Conservation (phyloP, 2,113 vertebrate species). For the Phalacrocorax carbo region DNA sequence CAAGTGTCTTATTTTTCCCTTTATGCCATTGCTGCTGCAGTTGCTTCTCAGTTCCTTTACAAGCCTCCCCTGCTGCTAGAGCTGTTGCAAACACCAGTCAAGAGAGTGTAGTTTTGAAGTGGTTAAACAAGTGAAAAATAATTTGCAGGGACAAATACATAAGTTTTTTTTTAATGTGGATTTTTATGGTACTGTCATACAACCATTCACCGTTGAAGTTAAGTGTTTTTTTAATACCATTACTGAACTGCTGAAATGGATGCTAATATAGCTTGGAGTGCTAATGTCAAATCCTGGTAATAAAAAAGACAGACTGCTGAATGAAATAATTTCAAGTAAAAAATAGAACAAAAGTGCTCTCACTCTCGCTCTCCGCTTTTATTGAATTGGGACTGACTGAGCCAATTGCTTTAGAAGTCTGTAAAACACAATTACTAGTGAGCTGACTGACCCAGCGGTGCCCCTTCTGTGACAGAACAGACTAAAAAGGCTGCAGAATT, state of each 20-base stretch:
- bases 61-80: conserved; percentile 12
- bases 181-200: conserved; percentile 86
- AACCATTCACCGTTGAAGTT: conserved; percentile 84
- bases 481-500: conserved; percentile 70
- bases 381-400: conserved; percentile 86
- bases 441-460: conserved; percentile 78
- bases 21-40: not conserved
- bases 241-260: conserved; percentile 83
- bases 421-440: conserved; percentile 86
- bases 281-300: conserved; percentile 86
- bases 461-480: conserved; percentile 73
- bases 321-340: conserved; percentile 85
- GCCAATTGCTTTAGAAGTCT: conserved; percentile 84
- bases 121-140: conserved; percentile 81
- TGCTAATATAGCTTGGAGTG: conserved; percentile 85
- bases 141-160: conserved; percentile 81
- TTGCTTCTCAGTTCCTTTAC: not conserved
- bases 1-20: not conserved
- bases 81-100: conserved; percentile 36
- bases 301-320: conserved; percentile 89
- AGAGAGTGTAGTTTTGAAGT: conserved; percentile 73
- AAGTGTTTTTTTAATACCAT: conserved; percentile 91
- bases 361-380: conserved; percentile 80
- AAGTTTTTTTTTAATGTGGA: conserved; percentile 79
- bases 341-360: conserved; percentile 84